These are phyloP conservation scores for Drosophila chauvacae DNA, from an alignment of 1,140 invertebrate species.

Conservation along the genomic window DNA sequence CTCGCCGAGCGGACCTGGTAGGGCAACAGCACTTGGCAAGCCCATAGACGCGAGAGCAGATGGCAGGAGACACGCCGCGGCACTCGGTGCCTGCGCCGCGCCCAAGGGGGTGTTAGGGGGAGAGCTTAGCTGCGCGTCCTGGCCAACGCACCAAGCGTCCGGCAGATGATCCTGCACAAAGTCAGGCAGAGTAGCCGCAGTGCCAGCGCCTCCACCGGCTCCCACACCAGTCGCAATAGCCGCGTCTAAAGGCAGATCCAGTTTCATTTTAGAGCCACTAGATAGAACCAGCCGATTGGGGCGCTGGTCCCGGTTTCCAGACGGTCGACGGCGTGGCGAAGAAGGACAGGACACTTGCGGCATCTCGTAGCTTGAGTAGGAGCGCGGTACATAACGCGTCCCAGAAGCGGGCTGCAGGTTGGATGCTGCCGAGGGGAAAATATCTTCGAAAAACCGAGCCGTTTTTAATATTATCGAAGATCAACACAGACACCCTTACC, in stretches of 20 bases:
- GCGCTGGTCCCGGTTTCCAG: conserved; percentile 53
- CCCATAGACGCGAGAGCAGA: conserved; percentile 22
- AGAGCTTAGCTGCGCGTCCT: conserved; percentile 73
- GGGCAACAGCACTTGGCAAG: conserved; percentile 30
- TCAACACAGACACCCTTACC: conserved; percentile 24
- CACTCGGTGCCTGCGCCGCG: conserved; percentile 79
- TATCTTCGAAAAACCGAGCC: conserved; percentile 34
- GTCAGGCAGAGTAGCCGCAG: conserved; percentile 85
- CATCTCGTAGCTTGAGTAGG: conserved; percentile 83
- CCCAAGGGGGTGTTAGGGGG: conserved; percentile 76
- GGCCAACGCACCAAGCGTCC: conserved; percentile 85
- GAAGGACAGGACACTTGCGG: conserved; percentile 48
- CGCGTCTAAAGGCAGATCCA: conserved; percentile 69
- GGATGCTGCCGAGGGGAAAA: conserved; percentile 63
- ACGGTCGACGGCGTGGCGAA: conserved; percentile 65
- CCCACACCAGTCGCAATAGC: conserved; percentile 41
- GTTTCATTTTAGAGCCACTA: conserved; percentile 66
- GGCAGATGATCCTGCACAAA: conserved; percentile 88
- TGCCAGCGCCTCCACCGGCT: conserved; percentile 20
- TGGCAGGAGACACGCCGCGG: conserved; percentile 57
- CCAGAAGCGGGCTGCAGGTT: conserved; percentile 47
- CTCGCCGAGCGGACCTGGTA: conserved; percentile 28
- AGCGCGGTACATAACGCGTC: conserved; percentile 75
- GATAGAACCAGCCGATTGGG: conserved; percentile 68
- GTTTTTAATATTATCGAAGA: neutral